Conservation (phyloP, 2,797 vertebrate species). For the Apogon talboti region DNA sequence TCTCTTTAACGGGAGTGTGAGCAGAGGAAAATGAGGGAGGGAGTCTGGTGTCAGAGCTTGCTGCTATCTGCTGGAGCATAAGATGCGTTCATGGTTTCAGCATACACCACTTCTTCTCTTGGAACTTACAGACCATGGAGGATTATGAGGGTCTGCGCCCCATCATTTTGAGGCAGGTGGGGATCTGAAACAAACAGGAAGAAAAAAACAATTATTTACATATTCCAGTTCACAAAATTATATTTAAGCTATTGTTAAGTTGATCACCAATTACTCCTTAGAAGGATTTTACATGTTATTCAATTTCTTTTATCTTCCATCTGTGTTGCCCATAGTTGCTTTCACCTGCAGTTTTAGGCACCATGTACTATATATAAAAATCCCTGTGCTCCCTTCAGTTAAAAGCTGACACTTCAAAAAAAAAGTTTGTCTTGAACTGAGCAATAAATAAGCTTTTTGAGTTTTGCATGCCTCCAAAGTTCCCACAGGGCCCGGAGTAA, state of each 20-base stretch:
- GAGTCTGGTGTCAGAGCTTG: conserved; percentile 47
- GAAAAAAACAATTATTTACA: conserved; percentile 37
- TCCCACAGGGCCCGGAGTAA: conserved; percentile 25
- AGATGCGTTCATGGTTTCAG: conserved; percentile 67
- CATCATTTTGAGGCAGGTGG: conserved; percentile 42
- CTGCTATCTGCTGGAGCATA: conserved; percentile 46
- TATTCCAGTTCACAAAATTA: neutral
- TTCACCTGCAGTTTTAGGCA: conserved; percentile 5
- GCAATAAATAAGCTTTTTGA: conserved; percentile 30
- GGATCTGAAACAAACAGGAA: conserved; percentile 67
- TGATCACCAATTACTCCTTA: conserved; percentile 7
- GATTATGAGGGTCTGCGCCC: conserved; percentile 44
- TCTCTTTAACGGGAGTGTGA: conserved; percentile 40
- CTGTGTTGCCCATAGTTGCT: conserved; percentile 9
- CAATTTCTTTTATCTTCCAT: conserved; percentile 20
- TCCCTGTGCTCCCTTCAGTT: conserved; percentile 1
- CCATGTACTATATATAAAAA: conserved; percentile 25
- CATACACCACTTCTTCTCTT: conserved; percentile 40
- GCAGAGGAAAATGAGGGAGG: conserved; percentile 31
- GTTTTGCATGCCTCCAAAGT: conserved; percentile 11
- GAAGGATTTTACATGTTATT: neutral
- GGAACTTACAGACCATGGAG: conserved; percentile 13
- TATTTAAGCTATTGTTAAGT: neutral
- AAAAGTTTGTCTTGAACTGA: conserved; percentile 14
- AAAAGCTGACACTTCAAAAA: conserved; percentile 43